phyloP scores from a whole-genome alignment of 2,888 invertebrate species.

The Megamerina dolium region DNA sequence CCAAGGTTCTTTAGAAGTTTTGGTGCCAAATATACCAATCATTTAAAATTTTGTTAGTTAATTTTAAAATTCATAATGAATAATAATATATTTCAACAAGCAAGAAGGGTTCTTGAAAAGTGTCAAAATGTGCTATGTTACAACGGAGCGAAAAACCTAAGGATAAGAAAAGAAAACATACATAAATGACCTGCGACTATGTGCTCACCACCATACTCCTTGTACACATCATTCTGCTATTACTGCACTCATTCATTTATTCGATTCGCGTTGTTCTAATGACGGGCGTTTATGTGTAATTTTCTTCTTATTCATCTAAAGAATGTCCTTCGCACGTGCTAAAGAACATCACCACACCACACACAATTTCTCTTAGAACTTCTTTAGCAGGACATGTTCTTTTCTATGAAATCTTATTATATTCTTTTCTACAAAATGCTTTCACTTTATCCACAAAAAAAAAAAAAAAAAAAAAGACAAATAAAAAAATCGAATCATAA shows the following conservation, averaged over 20 bases:
- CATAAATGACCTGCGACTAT: no score
- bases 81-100: no score
- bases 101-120: no score
- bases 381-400: background rate
- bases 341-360: slow-evolving; percentile 25
- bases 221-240: background rate
- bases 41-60: no score
- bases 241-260: background rate
- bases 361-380: background rate
- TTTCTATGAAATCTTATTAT: no score
- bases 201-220: no score
- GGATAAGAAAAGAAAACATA: no score
- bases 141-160: no score
- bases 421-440: slow-evolving; percentile 7
- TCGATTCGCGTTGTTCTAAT: background rate
- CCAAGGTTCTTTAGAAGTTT: no score
- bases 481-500: slow-evolving; percentile 26
- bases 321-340: slow-evolving; percentile 33
- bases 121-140: no score
- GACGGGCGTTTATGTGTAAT: slow-evolving; percentile 38
- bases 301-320: slow-evolving; percentile 41
- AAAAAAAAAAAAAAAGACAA: background rate
- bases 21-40: no score
- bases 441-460: slow-evolving; percentile 40
- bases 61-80: no score